Evolutionary conservation across 2,113 vertebrate genomes (phyloP), one percentile per base, ranked within the genome.

Genomic region (Symphodus melops): DNA sequence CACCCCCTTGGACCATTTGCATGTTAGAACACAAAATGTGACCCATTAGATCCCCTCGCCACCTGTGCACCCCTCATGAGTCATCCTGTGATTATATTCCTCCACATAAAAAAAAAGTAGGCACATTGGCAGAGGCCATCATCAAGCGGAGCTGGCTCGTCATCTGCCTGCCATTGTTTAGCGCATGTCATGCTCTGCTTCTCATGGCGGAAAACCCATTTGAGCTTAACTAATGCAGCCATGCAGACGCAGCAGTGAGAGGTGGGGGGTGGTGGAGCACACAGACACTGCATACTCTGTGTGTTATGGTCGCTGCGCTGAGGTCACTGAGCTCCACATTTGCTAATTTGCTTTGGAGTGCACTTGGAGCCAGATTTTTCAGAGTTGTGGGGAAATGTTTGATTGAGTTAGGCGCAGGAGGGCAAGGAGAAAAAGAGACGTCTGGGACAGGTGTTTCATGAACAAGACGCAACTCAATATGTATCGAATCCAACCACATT

Each of bases 171-270:
- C 87, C 87, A 85, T 93, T 94, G 90, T 92, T 89, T 82, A 78
- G 82, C 63, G 75, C 91, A 92, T 95, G 94, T 95, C 95, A 95
- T 75, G 93, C 94, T 95, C 93, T 91, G 93, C 94, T 96, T 94
- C 92, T 91, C 88, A 74, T 86, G 85, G 80, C 73, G 71, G 17
- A 46, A 65, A 68, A 63, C 85, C 90, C 89, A 88, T 83, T 73
- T 91, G 67, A 77, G 36, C 93, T 64, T 10, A 82, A 68, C 92
- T 95, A 93, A 95, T 88, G 86, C 92, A 76, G 91, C 87, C 58
- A 49, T 92, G 89, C 93, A 86, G 94, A 86, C 84, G 48, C 84
- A 16, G 81, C 49, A 72, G 62, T 87, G 81, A 84, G 84, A 91
- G 92, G 94, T 92, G 23, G 87, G 95, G 48, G 94, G 92, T 93